Base-by-base conservation (phyloP, 2,888 invertebrate species). In the Cristatella mucedo region DNA sequence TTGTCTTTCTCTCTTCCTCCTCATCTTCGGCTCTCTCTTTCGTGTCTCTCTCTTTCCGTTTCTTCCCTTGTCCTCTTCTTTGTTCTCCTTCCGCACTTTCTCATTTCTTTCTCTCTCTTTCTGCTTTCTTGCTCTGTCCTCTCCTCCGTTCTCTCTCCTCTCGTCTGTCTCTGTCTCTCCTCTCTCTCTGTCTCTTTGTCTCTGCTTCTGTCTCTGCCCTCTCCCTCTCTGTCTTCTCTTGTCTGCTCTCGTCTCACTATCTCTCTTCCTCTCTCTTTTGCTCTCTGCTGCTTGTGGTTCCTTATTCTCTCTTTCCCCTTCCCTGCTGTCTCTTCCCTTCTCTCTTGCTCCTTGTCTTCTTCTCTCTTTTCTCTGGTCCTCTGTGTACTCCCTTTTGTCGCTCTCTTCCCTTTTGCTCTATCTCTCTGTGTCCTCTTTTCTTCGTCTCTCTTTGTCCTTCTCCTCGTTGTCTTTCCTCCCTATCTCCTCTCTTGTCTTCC, bases 401-500 rank as follows among this genome's bases (percentile, higher is more conserved):
- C 20, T 24, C 20, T 20, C 20, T 13, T 19, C 36, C 20, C 36
- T 36, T 20, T 21, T 20, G 15, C 36, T 36, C 36, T 21, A 21
- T 36, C 36, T 36, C 21, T 36, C 36, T 21, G 15, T 21, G n/a
- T 33, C 33, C 20, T 20, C 20, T 20, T 33, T 20, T 33, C 33
- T 33, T 20, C 20, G 19, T 33, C 33, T 33, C 36, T 33, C 33
- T 38, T 20, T 33, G 18, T 38, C 38, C 20, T 15, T 33, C 38
- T 33, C 32, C 21, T 15, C 15, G 11, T 33, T 15, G 16, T n/a
- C 18, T 11, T 15, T n/a, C 20, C 33, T 40, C 38, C 20, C 11
- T 39, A 11, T 40, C 19, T 20, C 38, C 38, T 13, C 31, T n/a
- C 38, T 15, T 39, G 11, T 40, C 38, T 39, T 20, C 22, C 13